phyloP scores from a whole-genome alignment of 2,888 invertebrate species.

The Eilema depressum region DNA sequence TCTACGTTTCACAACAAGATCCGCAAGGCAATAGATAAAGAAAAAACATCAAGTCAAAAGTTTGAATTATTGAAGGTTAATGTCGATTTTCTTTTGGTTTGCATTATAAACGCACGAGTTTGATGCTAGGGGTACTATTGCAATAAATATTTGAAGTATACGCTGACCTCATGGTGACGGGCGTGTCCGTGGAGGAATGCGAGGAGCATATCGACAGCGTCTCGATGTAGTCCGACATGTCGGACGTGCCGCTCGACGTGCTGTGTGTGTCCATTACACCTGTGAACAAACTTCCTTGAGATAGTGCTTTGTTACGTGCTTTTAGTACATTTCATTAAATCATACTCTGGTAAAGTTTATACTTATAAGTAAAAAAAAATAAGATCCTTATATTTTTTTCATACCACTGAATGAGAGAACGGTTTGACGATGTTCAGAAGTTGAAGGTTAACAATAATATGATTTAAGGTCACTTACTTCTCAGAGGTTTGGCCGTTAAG shows the following conservation, averaged over 20 bases:
- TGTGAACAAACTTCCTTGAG: conserved; percentile 33
- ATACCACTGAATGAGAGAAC: too few relatives aligned
- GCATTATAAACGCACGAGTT: too few relatives aligned
- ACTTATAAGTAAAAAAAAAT: background rate
- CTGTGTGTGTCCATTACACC: conserved; percentile 89
- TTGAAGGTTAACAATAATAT: background rate
- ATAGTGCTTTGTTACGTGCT: background rate
- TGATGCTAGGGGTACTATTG: too few relatives aligned
- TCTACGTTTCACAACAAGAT: background rate
- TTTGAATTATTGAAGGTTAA: background rate
- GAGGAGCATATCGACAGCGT: conserved; percentile 93
- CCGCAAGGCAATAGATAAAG: background rate
- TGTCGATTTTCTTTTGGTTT: too few relatives aligned
- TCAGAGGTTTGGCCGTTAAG: conserved; percentile 86
- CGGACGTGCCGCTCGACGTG: conserved; percentile 94
- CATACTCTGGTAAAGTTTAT: too few relatives aligned
- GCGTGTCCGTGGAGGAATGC: conserved; percentile 92
- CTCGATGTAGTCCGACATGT: conserved; percentile 96
- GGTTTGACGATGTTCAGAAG: too few relatives aligned
- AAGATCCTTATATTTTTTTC: too few relatives aligned
- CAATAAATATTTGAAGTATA: background rate
- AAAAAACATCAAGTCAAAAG: background rate
- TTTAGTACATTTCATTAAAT: too few relatives aligned
- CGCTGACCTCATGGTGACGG: conserved; percentile 85
- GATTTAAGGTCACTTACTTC: conserved; percentile 66